phyloP scores from a whole-genome alignment of 2,797 vertebrate species.

The Arrhamphus sclerolepis region DNA sequence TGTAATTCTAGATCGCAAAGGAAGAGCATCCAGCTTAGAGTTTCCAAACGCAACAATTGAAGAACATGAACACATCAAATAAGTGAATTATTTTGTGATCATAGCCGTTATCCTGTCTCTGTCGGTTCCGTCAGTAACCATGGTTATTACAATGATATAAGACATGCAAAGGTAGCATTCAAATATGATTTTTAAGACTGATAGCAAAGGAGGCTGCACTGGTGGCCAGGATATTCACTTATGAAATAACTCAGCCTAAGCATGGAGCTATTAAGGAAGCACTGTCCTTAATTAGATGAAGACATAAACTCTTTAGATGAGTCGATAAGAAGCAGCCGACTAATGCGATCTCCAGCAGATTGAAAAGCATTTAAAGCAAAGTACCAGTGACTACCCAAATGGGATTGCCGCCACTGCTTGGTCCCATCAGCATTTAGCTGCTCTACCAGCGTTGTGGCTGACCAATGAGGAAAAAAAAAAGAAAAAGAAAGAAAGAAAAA shows the following conservation, averaged over 20 bases:
- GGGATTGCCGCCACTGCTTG: conserved; percentile 59
- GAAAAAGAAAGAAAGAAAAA: conserved; percentile 7
- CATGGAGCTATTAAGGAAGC: conserved; percentile 70
- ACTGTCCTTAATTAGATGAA: conserved; percentile 75
- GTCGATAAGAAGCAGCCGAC: conserved; percentile 75
- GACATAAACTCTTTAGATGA: conserved; percentile 77
- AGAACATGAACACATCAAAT: background rate
- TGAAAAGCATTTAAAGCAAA: conserved; percentile 79
- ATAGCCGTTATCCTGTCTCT: background rate
- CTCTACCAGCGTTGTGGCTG: conserved; percentile 51
- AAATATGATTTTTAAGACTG: conserved; percentile 20
- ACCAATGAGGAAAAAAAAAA: conserved; percentile 33
- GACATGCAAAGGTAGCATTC: conserved; percentile 5
- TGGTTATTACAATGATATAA: conserved; percentile 1
- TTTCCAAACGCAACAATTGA: background rate
- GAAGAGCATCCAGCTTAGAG: background rate
- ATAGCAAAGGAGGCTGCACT: conserved; percentile 29
- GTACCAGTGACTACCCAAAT: conserved; percentile 71
- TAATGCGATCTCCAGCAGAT: conserved; percentile 78
- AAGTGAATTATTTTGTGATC: background rate
- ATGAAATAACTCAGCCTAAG: conserved; percentile 72
- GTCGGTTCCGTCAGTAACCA: conserved; percentile 5
- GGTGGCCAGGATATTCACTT: conserved; percentile 46
- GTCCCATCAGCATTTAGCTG: conserved; percentile 70
- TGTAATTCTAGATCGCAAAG: conserved; percentile 10